Evolutionary conservation across 1,140 invertebrate genomes (phyloP).

Genomic region (Panulirus ornatus): DNA sequence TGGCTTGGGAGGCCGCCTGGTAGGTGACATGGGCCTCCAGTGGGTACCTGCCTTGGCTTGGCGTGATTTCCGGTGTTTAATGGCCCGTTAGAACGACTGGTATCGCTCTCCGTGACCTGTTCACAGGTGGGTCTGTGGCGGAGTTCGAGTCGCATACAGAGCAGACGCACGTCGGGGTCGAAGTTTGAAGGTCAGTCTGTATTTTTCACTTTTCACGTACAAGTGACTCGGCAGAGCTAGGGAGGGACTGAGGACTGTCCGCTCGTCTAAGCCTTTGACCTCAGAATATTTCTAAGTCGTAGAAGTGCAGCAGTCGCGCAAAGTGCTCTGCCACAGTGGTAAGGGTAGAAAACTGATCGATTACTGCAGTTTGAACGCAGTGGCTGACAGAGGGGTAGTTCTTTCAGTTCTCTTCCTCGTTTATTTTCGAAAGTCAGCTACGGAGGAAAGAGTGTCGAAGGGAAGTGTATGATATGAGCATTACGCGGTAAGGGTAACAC

Average conservation of each 20-base stretch:
- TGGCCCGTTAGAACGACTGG: neutral
- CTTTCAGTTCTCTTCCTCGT: neutral
- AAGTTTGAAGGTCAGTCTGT: neutral
- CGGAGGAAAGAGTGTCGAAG: slow-evolving; percentile 27
- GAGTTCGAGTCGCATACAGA: slow-evolving; percentile 1
- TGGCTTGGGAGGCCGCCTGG: slow-evolving; percentile 32
- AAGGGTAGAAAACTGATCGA: neutral
- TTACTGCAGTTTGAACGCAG: neutral
- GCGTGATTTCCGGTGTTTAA: slow-evolving; percentile 27
- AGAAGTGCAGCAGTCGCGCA: neutral
- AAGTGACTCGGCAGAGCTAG: slow-evolving; percentile 5
- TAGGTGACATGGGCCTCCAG: slow-evolving; percentile 61
- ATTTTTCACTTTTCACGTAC: slow-evolving; percentile 26
- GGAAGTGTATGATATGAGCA: slow-evolving; percentile 19
- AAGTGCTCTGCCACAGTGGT: neutral
- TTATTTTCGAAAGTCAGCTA: slow-evolving; percentile 24
- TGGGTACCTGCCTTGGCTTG: slow-evolving; percentile 1
- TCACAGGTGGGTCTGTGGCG: neutral
- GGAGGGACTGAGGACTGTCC: neutral
- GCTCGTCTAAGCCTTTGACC: neutral
- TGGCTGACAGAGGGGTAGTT: neutral
- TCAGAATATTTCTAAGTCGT: neutral
- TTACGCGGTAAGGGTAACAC: neutral
- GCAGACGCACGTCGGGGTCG: neutral
- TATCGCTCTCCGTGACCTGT: neutral